Conservation (phyloP, 2,888 invertebrate species). For the Camponotus fellah region DNA sequence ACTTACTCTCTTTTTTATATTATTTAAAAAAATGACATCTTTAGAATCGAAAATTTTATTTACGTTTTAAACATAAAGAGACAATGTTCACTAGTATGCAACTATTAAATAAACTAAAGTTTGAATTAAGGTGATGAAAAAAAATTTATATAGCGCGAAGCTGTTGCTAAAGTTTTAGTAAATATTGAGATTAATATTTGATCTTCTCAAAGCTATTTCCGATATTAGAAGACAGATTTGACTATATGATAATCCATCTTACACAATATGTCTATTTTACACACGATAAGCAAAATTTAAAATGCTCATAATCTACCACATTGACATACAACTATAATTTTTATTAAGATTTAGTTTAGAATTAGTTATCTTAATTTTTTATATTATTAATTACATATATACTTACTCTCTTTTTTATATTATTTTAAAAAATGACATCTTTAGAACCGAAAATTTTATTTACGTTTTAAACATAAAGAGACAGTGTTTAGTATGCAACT, state of each 20-base stretch:
- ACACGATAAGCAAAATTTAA: constrained; percentile 1
- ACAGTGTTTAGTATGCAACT: neutral
- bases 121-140: no score
- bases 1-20: no score
- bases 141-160: constrained; percentile 16
- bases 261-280: neutral
- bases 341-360: neutral
- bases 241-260: constrained; percentile 5
- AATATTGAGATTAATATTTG: constrained; percentile 20
- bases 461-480: neutral
- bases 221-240: neutral
- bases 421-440: neutral
- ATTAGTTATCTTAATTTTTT: neutral
- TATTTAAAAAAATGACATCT: no score
- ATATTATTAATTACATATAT: no score
- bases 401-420: neutral
- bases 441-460: neutral
- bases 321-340: neutral
- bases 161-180: constrained; percentile 17
- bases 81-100: no score
- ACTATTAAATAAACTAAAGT: no score
- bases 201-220: neutral
- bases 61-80: no score
- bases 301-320: neutral
- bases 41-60: no score